Evolutionary conservation across 2,797 vertebrate species (phyloP), one percentile per base, ranked within the genome.

Genomic region (Notolepis coatsorum): DNA sequence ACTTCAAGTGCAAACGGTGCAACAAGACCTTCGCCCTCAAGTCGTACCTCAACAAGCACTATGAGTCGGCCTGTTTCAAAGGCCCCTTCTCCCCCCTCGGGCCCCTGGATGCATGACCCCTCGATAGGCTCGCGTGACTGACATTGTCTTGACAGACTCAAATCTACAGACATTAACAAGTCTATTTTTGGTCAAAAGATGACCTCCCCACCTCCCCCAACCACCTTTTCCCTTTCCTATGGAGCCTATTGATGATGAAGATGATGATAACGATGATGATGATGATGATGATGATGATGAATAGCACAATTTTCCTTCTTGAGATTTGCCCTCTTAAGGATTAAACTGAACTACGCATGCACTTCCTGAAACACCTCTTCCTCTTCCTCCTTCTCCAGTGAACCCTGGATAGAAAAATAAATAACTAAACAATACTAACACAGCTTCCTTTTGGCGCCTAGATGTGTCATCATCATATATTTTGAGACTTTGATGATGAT

Each of bases 21-120:
- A 90, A 93, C 92, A 98, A 98, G 91, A 97, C 95, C 89, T 98
- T 98, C 83, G 96, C 96, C 6, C 96, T 98, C 88, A 98, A 98
- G 87, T 98, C 96, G 71, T 98, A 98, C 84, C 95, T 98, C 92
- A 97, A 98, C 93, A 98, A 98, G 94, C 96, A 98, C 92, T 95
- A 97, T 48, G 96, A 97, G 90, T 97, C 95, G 0, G 96, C 96
- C 72, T 96, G 96, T 91, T 97, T 97, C 91, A 97, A 97, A 91
- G 95, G 96, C 54, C 87, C 90, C 47, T 93, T 90, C 76, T 93
- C 92, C 23, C 93, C 94, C 20, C 80, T 93, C 27, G 84, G 89
- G 66, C 87, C 94, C 52, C 70, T 92, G 39, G 91, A 95, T 79
- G 91, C 92, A 88, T 95, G 92, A 95, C 92, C 87, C 83, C 79